phyloP scores from a whole-genome alignment of 2,888 invertebrate genomes.

The Eremobia ochroleuca region DNA sequence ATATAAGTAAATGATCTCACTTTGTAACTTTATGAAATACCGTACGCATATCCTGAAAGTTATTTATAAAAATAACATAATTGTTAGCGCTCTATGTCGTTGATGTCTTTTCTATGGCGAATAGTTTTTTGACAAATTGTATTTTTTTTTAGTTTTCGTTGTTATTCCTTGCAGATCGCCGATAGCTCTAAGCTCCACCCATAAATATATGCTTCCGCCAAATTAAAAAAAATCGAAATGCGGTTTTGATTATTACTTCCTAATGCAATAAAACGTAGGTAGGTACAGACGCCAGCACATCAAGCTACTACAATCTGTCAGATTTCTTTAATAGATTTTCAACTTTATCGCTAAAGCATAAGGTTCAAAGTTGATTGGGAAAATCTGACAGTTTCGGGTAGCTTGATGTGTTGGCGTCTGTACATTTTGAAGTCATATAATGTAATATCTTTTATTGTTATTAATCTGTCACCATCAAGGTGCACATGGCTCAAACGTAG shows the following conservation, averaged over 20 bases:
- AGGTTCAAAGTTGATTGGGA: too few relatives aligned
- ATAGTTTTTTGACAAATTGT: neutral
- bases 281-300: too few relatives aligned
- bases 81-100: conserved; percentile 35
- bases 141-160: neutral
- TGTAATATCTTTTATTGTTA: neutral
- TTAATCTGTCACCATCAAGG: neutral
- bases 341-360: too few relatives aligned
- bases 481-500: conserved; percentile 4
- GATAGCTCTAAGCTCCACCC: neutral
- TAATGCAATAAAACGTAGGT: neutral
- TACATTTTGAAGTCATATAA: neutral
- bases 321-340: too few relatives aligned
- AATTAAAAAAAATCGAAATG: neutral
- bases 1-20: neutral
- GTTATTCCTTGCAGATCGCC: neutral
- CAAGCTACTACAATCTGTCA: too few relatives aligned
- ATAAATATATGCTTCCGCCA: neutral
- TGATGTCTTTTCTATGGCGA: conserved; percentile 65
- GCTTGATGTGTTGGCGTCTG: too few relatives aligned
- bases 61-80: neutral
- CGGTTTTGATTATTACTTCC: neutral
- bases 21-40: neutral
- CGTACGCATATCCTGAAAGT: neutral
- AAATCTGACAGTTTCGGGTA: too few relatives aligned